Evolutionary conservation across 2,888 invertebrate species (phyloP).

Genomic region (Conops quadrifasciatus): DNA sequence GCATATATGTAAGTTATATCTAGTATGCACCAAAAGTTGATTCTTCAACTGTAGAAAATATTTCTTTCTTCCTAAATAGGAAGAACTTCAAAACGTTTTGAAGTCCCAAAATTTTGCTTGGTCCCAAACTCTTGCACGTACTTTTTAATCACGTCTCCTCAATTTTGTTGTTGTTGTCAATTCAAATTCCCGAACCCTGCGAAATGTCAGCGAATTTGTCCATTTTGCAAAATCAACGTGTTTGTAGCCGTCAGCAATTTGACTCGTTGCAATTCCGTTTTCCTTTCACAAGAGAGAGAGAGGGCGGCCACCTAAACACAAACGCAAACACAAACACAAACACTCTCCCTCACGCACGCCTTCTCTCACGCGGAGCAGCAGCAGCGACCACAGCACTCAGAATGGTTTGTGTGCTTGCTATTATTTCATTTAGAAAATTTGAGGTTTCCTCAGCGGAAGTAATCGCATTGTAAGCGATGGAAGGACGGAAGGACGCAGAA

Average conservation of each 20-base stretch:
- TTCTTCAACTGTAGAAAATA: no score
- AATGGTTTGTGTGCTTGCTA: constrained; percentile 25
- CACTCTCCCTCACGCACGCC: background rate
- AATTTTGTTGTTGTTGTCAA: no score
- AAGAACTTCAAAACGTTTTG: no score
- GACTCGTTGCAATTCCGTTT: constrained; percentile 6
- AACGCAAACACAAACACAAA: background rate
- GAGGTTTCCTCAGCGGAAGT: constrained; percentile 45
- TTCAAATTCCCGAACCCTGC: background rate
- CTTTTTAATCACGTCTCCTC: background rate
- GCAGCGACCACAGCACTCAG: background rate
- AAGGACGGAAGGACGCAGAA: constrained; percentile 30
- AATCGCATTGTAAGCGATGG: constrained; percentile 44
- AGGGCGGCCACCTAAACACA: background rate
- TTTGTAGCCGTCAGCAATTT: constrained; percentile 6
- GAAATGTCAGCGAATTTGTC: constrained; percentile 10
- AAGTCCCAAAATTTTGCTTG: no score
- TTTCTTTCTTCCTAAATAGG: no score
- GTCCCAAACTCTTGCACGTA: no score
- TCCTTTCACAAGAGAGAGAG: background rate
- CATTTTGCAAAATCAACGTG: background rate
- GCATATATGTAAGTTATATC: no score
- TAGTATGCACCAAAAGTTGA: no score
- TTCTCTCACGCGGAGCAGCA: background rate
- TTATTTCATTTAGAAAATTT: constrained; percentile 39